Evolutionary conservation across 1,140 invertebrate genomes (phyloP), one percentile per base, ranked within the genome.

Genomic region (Nixonia krombeini): DNA sequence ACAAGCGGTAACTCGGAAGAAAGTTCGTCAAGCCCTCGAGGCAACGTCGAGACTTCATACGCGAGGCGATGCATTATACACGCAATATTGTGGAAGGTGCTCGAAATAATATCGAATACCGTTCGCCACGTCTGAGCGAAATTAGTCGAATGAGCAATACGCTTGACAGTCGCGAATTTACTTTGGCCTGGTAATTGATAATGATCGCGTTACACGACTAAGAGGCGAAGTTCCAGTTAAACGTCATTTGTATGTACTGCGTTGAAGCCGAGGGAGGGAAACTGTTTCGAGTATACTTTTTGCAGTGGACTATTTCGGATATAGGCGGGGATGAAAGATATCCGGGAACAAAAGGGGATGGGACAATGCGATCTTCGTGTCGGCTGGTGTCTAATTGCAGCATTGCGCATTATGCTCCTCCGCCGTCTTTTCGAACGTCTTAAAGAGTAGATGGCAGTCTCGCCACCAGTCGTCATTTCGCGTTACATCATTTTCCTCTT

Each of bases 271-370:
- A n/a, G n/a, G 8, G 26, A 38, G 33, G 26, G 1, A 35, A 35
- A 35, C 3, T 13, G 8, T 21, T 17, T 42, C 28, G 25, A 44
- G 37, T 55, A 28, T 38, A 21, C 33, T 46, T n/a, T 21, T 33
- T 10, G 16, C 8, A 5, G 29, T 15, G 41, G 17, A 44, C 1
- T 44, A 10, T 55, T 55, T 55, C 44, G 42, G 13, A 49, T 41
- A 41, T 57, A 57, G 49, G 44, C 37, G 47, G 35, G 44, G 55
- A 45, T 59, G 56, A 59, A 59, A 59, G 47, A 59, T 59, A 45
- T 51, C 45, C 38, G 21, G 10, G 37, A 58, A 58, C 45, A 59
- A 59, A 59, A 12, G 33, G 45, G 9, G 29, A 44, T 51, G 41
- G 46, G 45, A 38, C 41, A 51, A 29, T 45, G 16, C 38, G 46